Conservation (phyloP, 2,888 invertebrate species). For the Athrips mouffetella region DNA sequence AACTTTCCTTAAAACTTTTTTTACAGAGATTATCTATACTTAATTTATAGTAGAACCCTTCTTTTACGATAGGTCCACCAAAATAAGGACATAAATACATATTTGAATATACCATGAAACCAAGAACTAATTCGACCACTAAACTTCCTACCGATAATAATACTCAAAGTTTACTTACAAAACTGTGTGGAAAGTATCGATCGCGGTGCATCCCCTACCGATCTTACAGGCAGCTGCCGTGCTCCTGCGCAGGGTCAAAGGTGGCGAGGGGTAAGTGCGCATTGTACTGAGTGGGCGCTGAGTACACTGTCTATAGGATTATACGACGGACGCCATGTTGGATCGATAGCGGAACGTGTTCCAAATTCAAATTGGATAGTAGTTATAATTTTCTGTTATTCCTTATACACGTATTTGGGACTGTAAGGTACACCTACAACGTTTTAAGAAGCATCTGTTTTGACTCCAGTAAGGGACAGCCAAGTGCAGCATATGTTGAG, state of each 20-base stretch:
- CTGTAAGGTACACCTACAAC: no score
- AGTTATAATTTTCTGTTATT: background rate
- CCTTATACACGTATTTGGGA: no score
- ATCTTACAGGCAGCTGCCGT: conserved; percentile 68
- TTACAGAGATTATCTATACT: no score
- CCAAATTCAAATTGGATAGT: conserved; percentile 6
- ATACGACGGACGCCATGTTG: conserved; percentile 47
- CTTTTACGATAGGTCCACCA: no score
- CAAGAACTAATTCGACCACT: conserved; percentile 21
- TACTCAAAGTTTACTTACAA: conserved; percentile 11
- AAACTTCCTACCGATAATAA: conserved; percentile 7
- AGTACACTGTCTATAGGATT: conserved; percentile 52
- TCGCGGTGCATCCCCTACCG: conserved; percentile 61
- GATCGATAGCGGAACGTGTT: conserved; percentile 34
- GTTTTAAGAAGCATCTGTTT: no score
- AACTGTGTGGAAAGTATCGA: conserved; percentile 41
- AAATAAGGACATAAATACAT: no score
- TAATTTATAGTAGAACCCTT: no score
- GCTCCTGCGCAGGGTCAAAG: conserved; percentile 59
- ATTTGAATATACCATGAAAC: conserved; percentile 29
- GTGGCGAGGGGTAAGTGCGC: conserved; percentile 48
- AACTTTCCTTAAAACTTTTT: no score
- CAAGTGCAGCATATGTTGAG: no score
- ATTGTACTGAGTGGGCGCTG: conserved; percentile 56
- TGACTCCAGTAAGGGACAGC: no score